Evolutionary conservation across 2,797 vertebrate species (phyloP).

Genomic region (Anolis apletophallus): DNA sequence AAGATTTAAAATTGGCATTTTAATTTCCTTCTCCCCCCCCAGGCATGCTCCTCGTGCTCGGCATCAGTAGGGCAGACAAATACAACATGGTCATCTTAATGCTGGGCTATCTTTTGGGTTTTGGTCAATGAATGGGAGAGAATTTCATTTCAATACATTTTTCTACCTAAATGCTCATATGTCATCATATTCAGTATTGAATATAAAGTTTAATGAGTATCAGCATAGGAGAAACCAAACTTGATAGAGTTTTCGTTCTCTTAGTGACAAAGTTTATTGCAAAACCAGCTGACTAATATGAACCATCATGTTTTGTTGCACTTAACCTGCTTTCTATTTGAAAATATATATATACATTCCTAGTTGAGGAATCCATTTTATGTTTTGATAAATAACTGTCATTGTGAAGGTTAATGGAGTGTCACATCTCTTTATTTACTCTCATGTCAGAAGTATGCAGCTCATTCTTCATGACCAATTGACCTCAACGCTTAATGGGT

Average conservation of each 20-base stretch:
- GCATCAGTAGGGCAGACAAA: no score
- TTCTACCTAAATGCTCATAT: not conserved
- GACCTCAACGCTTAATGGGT: slow-evolving; percentile 70
- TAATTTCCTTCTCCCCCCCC: no score
- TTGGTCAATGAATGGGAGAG: no score
- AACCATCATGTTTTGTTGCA: slow-evolving; percentile 42
- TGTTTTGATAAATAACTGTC: slow-evolving; percentile 76
- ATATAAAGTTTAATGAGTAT: not conserved
- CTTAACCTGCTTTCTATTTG: not conserved
- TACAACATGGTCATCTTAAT: no score
- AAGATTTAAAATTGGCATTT: no score
- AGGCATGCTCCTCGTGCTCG: no score
- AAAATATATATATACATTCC: slow-evolving; percentile 32
- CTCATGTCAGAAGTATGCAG: slow-evolving; percentile 59
- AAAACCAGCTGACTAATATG: not conserved
- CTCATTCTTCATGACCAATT: slow-evolving; percentile 69
- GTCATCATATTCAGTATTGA: not conserved
- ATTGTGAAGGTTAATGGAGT: slow-evolving; percentile 75
- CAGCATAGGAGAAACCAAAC: not conserved
- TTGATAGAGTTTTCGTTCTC: not conserved
- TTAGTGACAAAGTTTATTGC: not conserved
- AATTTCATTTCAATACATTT: no score
- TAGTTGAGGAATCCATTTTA: slow-evolving; percentile 55
- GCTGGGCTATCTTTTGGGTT: no score
- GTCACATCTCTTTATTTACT: slow-evolving; percentile 69